Evolutionary conservation across 2,888 invertebrate species (phyloP), one percentile per base, ranked within the genome.

Genomic region (Erebia palarica): DNA sequence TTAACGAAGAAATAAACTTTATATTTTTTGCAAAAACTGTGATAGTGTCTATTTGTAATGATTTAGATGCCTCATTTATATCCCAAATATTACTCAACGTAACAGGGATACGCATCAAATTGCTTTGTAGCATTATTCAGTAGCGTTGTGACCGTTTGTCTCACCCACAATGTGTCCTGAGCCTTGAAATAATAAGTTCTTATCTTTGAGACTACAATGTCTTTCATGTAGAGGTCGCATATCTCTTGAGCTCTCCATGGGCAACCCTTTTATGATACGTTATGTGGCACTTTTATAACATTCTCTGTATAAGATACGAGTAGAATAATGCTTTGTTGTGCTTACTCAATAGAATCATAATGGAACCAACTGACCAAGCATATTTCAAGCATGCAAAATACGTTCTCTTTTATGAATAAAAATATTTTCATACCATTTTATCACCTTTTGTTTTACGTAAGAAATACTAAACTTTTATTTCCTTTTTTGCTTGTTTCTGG

Each of bases 201-300:
- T 59, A 59, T 59, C 59, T 59, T 7, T 8, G 16, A 36, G 42
- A 42, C 42, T n/a, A 60, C 42, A 60, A 60, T 60, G n/a, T 60
- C 59, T 55, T 55, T 60, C 14, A 42, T 60, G 42, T 14, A 16
- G 42, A 60, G 59, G 59, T 36, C 59, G 14, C 36, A n/a, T 60
- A 42, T 14, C 59, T 60, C 42, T 60, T 60, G 59, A 60, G n/a
- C 42, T 60, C n/a, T 36, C 59, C 59, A 42, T 9, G n/a, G 16
- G 42, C 55, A 42, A 13, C 11, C n/a, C 59, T 42, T 60, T 60
- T n/a, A 42, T 60, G 59, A 60, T 60, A 60, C 59, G 16, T 60
- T 60, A 60, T 42, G 59, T 42, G 59, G 42, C 59, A 60, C 10
- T 55, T 60, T 60, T 42, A 60, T 60, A 36, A 60, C 59, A 60